Evolutionary conservation across 2,888 invertebrate genomes (phyloP), one percentile per base, ranked within the genome.

Genomic region (Notodromas monacha): DNA sequence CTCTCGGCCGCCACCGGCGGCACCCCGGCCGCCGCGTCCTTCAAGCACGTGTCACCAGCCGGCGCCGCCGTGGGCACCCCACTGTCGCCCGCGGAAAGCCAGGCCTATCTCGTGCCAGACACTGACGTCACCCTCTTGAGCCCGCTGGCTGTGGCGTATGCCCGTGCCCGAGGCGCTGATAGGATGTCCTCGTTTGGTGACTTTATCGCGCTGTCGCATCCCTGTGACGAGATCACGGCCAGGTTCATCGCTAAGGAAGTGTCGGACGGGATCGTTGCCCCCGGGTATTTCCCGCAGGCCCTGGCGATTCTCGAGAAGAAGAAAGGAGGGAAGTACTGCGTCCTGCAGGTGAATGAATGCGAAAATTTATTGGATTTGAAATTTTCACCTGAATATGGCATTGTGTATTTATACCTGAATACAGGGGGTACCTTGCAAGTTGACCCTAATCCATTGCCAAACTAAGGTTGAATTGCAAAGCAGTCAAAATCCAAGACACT

Each of bases 111-210:
- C 72, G 86, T 89, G 3, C 65, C 70, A 30, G 89, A 89, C 49
- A 44, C 86, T 28, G 48, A 56, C 1, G 58, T 63, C 3, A 6
- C n/a, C n/a, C 48, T 58, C 16, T 50, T 86, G 38, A 64, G 70
- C 0, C 77, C 81, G 0, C 45, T 86, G 8, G 81, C 84, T 0
- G 59, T 61, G 11, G 89, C 92, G 1, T 92, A 92, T 51, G 89
- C 86, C 0, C 59, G 89, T 34, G 92, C 92, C 0, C 62, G 92
- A 45, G 89, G 92, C 30, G 86, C 89, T 11, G 92, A 96, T 52
- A 62, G 92, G 31, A 92, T 96, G 92, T 89, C 86, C 5, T 89
- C 89, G 1, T 96, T 92, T 51, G 92, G 96, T 0, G 96, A 96
- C 52, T 92, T 92, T 49, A 63, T 92, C 16, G 84, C 86, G 0